These are phyloP conservation scores for Craniophora ligustri DNA, from an alignment of 2,888 invertebrate genomes.

Conservation along the genomic window DNA sequence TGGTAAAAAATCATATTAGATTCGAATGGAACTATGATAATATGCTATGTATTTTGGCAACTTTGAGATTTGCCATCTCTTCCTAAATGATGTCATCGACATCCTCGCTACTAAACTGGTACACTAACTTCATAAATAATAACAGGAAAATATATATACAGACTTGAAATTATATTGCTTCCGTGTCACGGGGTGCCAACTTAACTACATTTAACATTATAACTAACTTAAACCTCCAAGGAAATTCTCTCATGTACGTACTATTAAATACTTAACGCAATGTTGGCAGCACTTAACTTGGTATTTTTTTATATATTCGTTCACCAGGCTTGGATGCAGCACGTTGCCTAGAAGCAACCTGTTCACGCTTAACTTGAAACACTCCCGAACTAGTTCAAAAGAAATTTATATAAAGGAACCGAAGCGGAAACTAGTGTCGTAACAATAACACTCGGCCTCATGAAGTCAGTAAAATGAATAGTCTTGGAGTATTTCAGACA, in stretches of 20 bases:
- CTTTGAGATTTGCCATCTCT: too few species aligned
- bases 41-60: too few species aligned
- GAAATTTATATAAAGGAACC: constrained; percentile 10
- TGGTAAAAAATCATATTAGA: too few species aligned
- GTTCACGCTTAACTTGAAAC: too few species aligned
- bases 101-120: too few species aligned
- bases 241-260: not conserved
- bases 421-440: constrained; percentile 11
- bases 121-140: too few species aligned
- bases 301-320: too few species aligned
- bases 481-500: constrained; percentile 39
- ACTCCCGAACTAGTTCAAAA: not conserved
- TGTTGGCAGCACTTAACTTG: too few species aligned
- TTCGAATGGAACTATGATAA: too few species aligned
- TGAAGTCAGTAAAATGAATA: constrained; percentile 45
- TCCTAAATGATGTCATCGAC: too few species aligned
- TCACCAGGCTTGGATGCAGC: too few species aligned
- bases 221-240: not conserved
- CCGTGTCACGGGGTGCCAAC: not conserved
- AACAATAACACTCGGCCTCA: constrained; percentile 41
- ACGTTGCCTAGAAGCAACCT: too few species aligned
- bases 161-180: constrained; percentile 1
- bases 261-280: not conserved
- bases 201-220: not conserved
- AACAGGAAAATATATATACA: not conserved